A percentile compares a stretch with the other conserved stretches of the same genome.
Evolutionary conservation across 2,888 invertebrate genomes (phyloP).

Genomic region (Cataglyphis rosenhaueri): DNA sequence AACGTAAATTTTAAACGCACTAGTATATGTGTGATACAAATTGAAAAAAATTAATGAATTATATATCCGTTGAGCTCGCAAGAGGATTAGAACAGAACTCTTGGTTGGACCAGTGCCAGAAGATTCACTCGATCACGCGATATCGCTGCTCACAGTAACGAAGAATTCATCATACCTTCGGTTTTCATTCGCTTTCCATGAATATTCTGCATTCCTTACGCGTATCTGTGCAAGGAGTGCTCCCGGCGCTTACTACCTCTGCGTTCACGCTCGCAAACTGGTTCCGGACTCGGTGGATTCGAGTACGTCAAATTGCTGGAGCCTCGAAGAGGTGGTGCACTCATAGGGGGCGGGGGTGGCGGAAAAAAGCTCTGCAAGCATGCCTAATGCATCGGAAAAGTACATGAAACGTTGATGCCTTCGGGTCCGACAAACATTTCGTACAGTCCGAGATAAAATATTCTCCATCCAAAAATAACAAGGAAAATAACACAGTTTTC

Average conservation of each 20-base stretch:
- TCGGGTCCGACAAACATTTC: conserved; percentile 20
- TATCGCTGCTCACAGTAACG: conserved; percentile 54
- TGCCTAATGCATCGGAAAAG: conserved; percentile 76
- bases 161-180: conserved; percentile 67
- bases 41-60: not conserved
- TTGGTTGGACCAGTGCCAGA: conserved; percentile 55
- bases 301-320: conserved; percentile 84
- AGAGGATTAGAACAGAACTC: conserved; percentile 17
- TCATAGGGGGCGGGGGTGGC: conserved; percentile 84
- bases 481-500: not conserved
- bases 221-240: conserved; percentile 84
- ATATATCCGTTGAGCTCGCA: not conserved
- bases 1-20: not conserved
- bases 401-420: conserved; percentile 24
- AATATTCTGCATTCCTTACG: conserved; percentile 77
- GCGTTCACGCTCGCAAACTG: conserved; percentile 82
- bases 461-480: not conserved
- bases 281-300: conserved; percentile 84
- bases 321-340: conserved; percentile 82
- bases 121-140: conserved; percentile 45
- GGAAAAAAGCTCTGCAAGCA: conserved; percentile 85
- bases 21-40: not conserved
- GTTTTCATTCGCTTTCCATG: conserved; percentile 49
- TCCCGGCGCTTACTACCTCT: conserved; percentile 84
- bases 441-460: not conserved